Evolutionary conservation across 2,888 invertebrate genomes (phyloP).

Genomic region (Eudemis profundana): DNA sequence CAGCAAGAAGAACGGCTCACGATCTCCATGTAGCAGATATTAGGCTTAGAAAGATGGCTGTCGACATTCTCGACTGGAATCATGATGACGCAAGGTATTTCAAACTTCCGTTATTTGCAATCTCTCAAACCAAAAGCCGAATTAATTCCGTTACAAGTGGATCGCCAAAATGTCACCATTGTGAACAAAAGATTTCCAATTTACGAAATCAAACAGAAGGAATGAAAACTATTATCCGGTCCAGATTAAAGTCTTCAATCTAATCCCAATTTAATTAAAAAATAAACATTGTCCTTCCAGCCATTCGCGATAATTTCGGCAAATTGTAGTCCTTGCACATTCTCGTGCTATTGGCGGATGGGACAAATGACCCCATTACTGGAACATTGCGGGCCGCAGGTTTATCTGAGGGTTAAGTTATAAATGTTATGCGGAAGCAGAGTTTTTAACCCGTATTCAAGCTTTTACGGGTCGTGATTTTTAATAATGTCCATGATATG

Average conservation of each 20-base stretch:
- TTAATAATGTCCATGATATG: slow-evolving; percentile 14
- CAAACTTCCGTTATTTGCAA: too few relatives aligned
- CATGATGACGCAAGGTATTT: slow-evolving; percentile 92
- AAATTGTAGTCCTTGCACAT: slow-evolving; percentile 60
- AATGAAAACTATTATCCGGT: slow-evolving; percentile 41
- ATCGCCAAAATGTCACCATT: slow-evolving; percentile 32
- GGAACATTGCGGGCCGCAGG: slow-evolving; percentile 62
- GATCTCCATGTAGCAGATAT: slow-evolving; percentile 96
- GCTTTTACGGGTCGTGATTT: slow-evolving; percentile 32
- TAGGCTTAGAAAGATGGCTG: slow-evolving; percentile 95
- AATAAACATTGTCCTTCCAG: slow-evolving; percentile 54
- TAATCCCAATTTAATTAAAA: slow-evolving; percentile 51
- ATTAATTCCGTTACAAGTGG: slow-evolving; percentile 28
- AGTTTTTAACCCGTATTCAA: slow-evolving; percentile 40
- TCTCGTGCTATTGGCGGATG: slow-evolving; percentile 60
- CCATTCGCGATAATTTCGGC: slow-evolving; percentile 58
- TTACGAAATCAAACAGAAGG: slow-evolving; percentile 39
- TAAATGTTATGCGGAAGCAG: slow-evolving; percentile 46
- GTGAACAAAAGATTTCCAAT: slow-evolving; percentile 45
- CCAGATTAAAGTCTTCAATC: slow-evolving; percentile 43
- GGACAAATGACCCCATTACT: slow-evolving; percentile 69
- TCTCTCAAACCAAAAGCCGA: slow-evolving; percentile 6
- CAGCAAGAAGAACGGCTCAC: slow-evolving; percentile 90
- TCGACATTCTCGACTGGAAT: slow-evolving; percentile 97
- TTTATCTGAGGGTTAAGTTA: slow-evolving; percentile 54